These are phyloP conservation scores for human (Homo sapiens) DNA, from an alignment of 2,113 vertebrate species.

Conservation along the genomic window DNA sequence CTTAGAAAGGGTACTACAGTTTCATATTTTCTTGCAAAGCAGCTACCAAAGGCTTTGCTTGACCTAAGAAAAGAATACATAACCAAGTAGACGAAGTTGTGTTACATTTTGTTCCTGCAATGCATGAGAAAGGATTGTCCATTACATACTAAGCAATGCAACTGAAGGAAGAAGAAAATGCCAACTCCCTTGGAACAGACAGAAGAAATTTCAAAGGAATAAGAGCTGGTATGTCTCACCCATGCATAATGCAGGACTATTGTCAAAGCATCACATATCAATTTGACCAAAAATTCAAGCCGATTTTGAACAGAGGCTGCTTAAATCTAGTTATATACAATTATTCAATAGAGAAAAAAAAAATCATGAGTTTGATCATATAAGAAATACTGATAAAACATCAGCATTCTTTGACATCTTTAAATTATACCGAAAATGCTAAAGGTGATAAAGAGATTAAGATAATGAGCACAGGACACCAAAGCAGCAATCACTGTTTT, in stretches of 20 bases:
- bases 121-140: not conserved
- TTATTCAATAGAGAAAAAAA: not conserved
- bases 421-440: not conserved
- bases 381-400: not conserved
- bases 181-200: slow-evolving; percentile 31
- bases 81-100: not conserved
- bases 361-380: not conserved
- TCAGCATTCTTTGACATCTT: not conserved
- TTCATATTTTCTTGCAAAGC: slow-evolving; percentile 14
- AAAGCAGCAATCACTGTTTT: not conserved
- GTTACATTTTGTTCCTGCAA: slow-evolving; percentile 33
- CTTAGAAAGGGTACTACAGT: not conserved
- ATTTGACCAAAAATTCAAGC: not conserved
- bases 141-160: not conserved
- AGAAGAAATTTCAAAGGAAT: slow-evolving; percentile 16
- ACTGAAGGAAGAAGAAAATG: not conserved
- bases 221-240: not conserved
- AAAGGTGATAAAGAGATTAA: not conserved
- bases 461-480: too few species aligned
- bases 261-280: not conserved
- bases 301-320: slow-evolving; percentile 23
- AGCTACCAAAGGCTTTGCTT: not conserved
- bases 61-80: not conserved
- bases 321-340: not conserved
- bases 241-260: not conserved